Evolutionary conservation across 1,140 invertebrate species (phyloP).

Genomic region (Atta cephalotes): DNA sequence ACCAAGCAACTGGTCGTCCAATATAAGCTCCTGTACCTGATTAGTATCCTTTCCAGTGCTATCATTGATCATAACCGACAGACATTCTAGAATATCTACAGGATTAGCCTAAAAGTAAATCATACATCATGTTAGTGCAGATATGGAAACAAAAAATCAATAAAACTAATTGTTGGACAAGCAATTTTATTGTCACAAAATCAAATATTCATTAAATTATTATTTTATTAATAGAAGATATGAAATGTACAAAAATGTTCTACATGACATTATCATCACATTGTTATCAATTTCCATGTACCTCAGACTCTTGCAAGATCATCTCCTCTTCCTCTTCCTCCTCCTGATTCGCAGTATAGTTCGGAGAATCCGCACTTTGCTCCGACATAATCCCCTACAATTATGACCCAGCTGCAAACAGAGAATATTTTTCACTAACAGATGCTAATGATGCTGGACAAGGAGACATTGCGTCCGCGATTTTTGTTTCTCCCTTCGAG

Average conservation of each 20-base stretch:
- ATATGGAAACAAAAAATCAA: constrained; percentile 5
- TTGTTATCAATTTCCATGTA: constrained; percentile 6
- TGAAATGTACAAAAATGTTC: background rate
- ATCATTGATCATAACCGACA: constrained; percentile 80
- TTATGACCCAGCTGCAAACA: constrained; percentile 67
- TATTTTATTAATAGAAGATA: background rate
- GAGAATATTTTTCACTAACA: constrained; percentile 72
- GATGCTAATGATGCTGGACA: constrained; percentile 23
- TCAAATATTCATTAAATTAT: background rate
- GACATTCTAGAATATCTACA: constrained; percentile 77
- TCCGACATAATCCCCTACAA: constrained; percentile 78
- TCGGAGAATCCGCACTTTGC: constrained; percentile 74
- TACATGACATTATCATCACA: background rate
- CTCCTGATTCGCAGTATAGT: constrained; percentile 64
- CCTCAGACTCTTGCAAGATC: constrained; percentile 53
- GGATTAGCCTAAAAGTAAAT: constrained; percentile 71
- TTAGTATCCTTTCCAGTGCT: constrained; percentile 68
- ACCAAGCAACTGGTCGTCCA: constrained; percentile 78
- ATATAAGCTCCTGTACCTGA: constrained; percentile 77
- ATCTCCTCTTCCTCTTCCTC: constrained; percentile 62
- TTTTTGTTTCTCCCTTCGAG: background rate
- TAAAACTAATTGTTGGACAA: background rate
- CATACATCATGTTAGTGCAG: background rate
- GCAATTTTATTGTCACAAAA: constrained; percentile 2
- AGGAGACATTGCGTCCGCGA: background rate